phyloP scores from a whole-genome alignment of 2,888 invertebrate species.

The Reticulitermes lucifugus region DNA sequence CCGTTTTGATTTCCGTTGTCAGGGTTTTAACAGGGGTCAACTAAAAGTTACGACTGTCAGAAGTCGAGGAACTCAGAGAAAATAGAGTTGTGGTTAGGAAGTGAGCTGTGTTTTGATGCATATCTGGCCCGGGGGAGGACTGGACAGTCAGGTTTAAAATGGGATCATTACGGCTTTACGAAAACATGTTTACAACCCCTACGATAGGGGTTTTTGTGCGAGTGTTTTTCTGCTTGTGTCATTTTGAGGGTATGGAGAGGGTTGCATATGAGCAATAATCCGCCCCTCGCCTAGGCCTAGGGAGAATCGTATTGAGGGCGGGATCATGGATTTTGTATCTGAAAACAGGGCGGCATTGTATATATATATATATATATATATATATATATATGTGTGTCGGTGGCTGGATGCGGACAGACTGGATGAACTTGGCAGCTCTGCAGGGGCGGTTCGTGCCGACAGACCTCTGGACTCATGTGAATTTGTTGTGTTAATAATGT shows the following conservation, averaged over 20 bases:
- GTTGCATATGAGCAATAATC: neutral
- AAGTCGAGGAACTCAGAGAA: neutral
- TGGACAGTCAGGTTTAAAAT: neutral
- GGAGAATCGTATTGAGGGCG: neutral
- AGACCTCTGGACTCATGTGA: too few relatives aligned
- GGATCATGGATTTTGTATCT: constrained; percentile 9
- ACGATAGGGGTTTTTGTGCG: neutral
- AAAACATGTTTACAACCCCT: constrained; percentile 21
- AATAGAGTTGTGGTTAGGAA: neutral
- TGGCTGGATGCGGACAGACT: neutral
- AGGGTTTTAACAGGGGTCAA: neutral
- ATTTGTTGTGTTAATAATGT: neutral
- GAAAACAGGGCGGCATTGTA: neutral
- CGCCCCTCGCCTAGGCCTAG: neutral
- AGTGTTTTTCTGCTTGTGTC: neutral
- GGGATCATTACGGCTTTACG: neutral
- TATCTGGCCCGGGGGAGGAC: neutral
- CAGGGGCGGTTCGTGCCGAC: neutral
- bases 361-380: too few relatives aligned
- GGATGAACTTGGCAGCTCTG: neutral
- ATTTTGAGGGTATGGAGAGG: neutral
- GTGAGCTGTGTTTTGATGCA: neutral
- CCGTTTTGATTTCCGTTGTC: neutral
- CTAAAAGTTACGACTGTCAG: neutral
- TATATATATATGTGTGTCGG: too few relatives aligned